Evolutionary conservation across 2,113 vertebrate genomes (phyloP).

Genomic region (Gymnarchus niloticus): DNA sequence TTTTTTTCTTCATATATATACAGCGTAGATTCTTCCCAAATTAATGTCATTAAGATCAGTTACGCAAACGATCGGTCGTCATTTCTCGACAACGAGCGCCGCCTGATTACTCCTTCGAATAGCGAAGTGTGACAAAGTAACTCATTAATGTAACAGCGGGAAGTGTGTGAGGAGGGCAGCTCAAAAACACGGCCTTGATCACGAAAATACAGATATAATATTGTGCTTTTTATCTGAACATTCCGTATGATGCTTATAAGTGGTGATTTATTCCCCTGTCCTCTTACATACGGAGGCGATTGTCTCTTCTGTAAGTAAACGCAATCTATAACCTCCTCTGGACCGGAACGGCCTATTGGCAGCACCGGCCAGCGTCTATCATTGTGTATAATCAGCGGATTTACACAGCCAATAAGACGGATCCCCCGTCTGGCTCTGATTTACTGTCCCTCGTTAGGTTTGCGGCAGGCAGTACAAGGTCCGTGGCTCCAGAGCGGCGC

Average conservation of each 20-base stretch:
- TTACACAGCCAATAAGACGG: constrained; percentile 15
- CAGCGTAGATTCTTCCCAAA: too few species aligned
- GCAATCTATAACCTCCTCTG: neutral
- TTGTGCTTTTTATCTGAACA: neutral
- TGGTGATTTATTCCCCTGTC: neutral
- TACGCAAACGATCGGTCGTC: neutral
- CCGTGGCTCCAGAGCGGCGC: neutral
- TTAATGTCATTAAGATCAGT: neutral
- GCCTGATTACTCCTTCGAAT: neutral
- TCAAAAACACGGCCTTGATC: neutral
- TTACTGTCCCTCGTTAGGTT: constrained; percentile 1
- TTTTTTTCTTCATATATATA: neutral
- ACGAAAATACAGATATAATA: neutral
- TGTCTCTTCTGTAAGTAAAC: neutral
- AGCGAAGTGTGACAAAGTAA: neutral
- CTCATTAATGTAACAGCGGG: neutral
- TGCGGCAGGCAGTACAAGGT: neutral
- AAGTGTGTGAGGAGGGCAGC: neutral
- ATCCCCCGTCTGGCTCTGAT: neutral
- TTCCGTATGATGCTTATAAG: neutral
- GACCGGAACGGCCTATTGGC: neutral
- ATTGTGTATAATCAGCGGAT: constrained; percentile 17
- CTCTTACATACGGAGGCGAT: neutral
- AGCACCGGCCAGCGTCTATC: neutral
- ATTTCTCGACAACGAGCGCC: neutral